Evolutionary conservation across 1,140 invertebrate species (phyloP).

Genomic region (Diabrotica virgifera): DNA sequence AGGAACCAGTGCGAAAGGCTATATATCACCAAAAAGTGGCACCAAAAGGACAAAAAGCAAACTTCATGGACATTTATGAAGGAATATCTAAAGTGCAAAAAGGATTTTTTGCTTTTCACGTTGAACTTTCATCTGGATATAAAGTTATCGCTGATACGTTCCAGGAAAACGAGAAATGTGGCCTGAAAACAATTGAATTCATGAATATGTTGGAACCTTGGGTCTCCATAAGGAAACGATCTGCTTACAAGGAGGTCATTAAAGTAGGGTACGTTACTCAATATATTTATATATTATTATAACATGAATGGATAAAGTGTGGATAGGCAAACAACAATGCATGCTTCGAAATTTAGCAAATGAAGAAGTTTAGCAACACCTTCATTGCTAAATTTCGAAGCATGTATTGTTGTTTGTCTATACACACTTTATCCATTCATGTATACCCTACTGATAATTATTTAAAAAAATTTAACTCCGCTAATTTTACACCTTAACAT

Average conservation of each 20-base stretch:
- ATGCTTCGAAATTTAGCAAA: too few relatives aligned
- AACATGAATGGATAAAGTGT: too few relatives aligned
- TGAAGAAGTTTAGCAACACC: too few relatives aligned
- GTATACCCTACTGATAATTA: too few relatives aligned
- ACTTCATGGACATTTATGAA: constrained; percentile 56
- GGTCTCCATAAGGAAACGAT: constrained; percentile 46
- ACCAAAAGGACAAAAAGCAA: constrained; percentile 51
- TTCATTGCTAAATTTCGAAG: too few relatives aligned
- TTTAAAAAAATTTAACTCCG: too few relatives aligned
- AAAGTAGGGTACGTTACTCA: constrained; percentile 53
- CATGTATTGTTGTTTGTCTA: too few relatives aligned
- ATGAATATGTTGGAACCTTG: constrained; percentile 52
- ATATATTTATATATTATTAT: too few relatives aligned
- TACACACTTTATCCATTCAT: too few relatives aligned
- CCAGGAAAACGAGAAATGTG: constrained; percentile 62
- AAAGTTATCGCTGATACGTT: constrained; percentile 60
- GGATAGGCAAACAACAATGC: too few relatives aligned
- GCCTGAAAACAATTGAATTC: constrained; percentile 58
- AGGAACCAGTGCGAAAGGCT: constrained; percentile 55
- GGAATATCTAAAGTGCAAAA: constrained; percentile 56
- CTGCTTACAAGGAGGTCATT: constrained; percentile 59
- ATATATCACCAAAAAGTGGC: constrained; percentile 60
- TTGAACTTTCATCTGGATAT: constrained; percentile 56
- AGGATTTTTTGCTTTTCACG: constrained; percentile 62
- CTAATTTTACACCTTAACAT: too few relatives aligned